Evolutionary conservation across 2,797 vertebrate genomes (phyloP), one percentile per base, ranked within the genome.

Genomic region (Lophius americanus): DNA sequence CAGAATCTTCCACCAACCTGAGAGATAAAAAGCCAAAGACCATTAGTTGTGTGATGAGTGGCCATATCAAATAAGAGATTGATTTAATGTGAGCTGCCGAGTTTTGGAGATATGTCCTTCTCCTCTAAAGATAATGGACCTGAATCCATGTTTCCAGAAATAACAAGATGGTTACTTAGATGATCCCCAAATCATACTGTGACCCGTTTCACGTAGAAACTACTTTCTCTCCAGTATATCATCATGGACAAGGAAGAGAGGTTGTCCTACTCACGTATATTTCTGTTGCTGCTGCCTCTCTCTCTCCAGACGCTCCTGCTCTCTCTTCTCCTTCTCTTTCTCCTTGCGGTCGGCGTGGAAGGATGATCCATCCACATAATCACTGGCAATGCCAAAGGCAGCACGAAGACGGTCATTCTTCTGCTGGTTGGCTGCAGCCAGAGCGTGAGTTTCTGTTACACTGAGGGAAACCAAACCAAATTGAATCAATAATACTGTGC

Each of bases 351-450:
- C 95, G 0, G 96, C 95, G 38, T 98, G 95, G 75, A 98, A 98
- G 47, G 96, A 96, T 2, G 96, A 97, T 4, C 96, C 96, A 0
- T 97, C 96, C 62, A 97, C 96, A 0, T 98, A 97, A 65, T 93
- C 95, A 5, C 94, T 95, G 75, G 95, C 83, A 60, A 98, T 98
- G 14, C 96, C 96, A 38, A 98, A 98, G 0, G 96, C 96, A 4
- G 94, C 95, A 0, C 95, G 93, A 2, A 98, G 95, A 0, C 95
- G 92, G 79, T 96, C 95, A 2, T 98, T 97, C 87, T 98, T 98
- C 88, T 96, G 95, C 83, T 98, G 96, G 81, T 96, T 98, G 35
- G 96, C 94, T 7, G 96, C 96, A 8, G 96, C 96, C 56, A 97
- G 88, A 54, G 96, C 95, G 23, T 98, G 96, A 1, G 96, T 98